Evolutionary conservation across 2,888 invertebrate species (phyloP).

Genomic region (Nezara viridula): DNA sequence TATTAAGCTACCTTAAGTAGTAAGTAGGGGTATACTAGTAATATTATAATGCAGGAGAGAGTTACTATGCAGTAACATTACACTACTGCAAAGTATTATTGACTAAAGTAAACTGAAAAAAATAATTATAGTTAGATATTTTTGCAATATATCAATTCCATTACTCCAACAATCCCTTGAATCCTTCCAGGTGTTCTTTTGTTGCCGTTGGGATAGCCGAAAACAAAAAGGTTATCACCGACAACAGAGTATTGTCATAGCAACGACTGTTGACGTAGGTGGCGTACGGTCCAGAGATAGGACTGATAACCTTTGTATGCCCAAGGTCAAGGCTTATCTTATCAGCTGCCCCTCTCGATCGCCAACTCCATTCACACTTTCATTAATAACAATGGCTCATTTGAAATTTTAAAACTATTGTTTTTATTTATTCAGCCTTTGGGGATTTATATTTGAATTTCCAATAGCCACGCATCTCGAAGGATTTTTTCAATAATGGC

Average conservation of each 20-base stretch:
- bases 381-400: constrained; percentile 8
- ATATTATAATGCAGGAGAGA: too few species aligned
- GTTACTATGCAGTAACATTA: too few species aligned
- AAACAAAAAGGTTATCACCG: not conserved
- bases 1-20: too few species aligned
- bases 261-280: not conserved
- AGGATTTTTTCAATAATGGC: not conserved
- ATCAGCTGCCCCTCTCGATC: not conserved
- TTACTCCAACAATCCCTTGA: too few species aligned
- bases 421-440: not conserved
- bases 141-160: too few species aligned
- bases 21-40: too few species aligned
- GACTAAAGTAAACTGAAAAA: too few species aligned
- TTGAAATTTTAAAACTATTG: not conserved
- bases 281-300: not conserved
- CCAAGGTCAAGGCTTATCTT: constrained; percentile 3
- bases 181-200: not conserved
- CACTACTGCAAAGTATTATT: too few species aligned
- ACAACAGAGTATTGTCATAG: not conserved
- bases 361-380: not conserved
- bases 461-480: not conserved
- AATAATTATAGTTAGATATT: too few species aligned
- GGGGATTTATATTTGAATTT: not conserved
- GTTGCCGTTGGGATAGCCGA: not conserved
- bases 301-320: not conserved